phyloP scores from a whole-genome alignment of 2,797 vertebrate genomes.

The Ctenochaetus hawaiiensis region DNA sequence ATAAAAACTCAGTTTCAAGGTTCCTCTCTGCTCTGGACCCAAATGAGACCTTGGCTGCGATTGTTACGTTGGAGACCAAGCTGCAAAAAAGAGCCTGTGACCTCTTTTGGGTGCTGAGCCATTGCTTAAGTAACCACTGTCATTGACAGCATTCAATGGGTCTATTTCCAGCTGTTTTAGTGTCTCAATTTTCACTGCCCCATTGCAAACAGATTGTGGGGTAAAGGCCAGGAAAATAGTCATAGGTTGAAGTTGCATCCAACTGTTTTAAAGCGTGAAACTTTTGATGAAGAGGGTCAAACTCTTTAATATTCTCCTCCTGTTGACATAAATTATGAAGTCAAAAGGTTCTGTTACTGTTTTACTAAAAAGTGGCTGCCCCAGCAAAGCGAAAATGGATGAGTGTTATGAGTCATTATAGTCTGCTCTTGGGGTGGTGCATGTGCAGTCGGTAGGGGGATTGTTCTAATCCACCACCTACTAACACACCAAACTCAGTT shows the following conservation, averaged over 20 bases:
- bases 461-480: too few relatives aligned
- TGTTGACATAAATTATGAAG: conserved; percentile 62
- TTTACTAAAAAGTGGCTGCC: conserved; percentile 33
- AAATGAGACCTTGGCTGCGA: conserved; percentile 55
- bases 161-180: conserved; percentile 70
- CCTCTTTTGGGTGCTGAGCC: conserved; percentile 56
- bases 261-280: conserved; percentile 61
- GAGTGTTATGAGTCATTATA: conserved; percentile 26
- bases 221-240: conserved; percentile 78
- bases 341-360: conserved; percentile 44
- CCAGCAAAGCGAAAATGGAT: conserved; percentile 10
- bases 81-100: conserved; percentile 32
- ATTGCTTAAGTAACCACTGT: conserved; percentile 62
- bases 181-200: conserved; percentile 69
- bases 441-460: too few relatives aligned
- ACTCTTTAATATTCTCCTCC: conserved; percentile 61
- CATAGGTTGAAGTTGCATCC: conserved; percentile 66
- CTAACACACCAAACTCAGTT: too few relatives aligned
- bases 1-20: conserved; percentile 48
- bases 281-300: conserved; percentile 66
- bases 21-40: conserved; percentile 20
- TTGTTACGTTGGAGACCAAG: conserved; percentile 36
- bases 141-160: conserved; percentile 57
- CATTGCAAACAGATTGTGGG: conserved; percentile 67
- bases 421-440: neutral